These are phyloP conservation scores for Limenitis camilla DNA, from an alignment of 2,888 invertebrate species.

Conservation along the genomic window DNA sequence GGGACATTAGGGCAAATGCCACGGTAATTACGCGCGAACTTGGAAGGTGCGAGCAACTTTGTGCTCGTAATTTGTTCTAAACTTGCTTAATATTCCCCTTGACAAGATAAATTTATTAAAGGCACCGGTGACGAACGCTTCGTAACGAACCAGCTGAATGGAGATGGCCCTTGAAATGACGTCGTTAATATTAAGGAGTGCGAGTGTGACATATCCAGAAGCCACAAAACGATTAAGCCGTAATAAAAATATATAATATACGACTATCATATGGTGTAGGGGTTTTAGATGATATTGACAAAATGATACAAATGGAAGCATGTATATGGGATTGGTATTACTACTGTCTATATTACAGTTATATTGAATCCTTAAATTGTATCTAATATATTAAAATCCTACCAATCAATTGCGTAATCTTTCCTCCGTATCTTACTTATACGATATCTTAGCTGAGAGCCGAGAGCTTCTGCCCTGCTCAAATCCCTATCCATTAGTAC, in stretches of 20 bases:
- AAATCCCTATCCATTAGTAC: conserved; percentile 10
- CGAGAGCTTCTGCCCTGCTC: not conserved
- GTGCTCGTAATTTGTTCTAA: conserved; percentile 67
- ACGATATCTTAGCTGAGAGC: not conserved
- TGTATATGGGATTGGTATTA: too few relatives aligned
- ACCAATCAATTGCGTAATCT: not conserved
- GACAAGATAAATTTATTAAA: conserved; percentile 71
- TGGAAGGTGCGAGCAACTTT: conserved; percentile 59
- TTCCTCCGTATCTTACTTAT: not conserved
- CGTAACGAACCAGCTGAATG: conserved; percentile 20
- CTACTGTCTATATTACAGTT: too few relatives aligned
- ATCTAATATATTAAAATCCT: too few relatives aligned
- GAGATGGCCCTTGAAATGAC: conserved; percentile 34
- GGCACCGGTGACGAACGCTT: conserved; percentile 45
- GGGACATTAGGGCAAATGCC: conserved; percentile 47
- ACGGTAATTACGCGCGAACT: conserved; percentile 56
- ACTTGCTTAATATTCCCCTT: conserved; percentile 64
- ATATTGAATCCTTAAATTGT: too few relatives aligned
- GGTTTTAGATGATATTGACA: too few relatives aligned
- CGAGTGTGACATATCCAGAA: conserved; percentile 1
- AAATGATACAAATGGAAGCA: too few relatives aligned
- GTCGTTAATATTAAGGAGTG: conserved; percentile 36
- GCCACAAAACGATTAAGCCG: conserved; percentile 5
- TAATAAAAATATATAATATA: not conserved
- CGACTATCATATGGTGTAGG: not conserved